Percentiles rank a stretch among this genome's conserved stretches.
Conservation (phyloP, 2,797 vertebrate species). For the Zalophus californianus region DNA sequence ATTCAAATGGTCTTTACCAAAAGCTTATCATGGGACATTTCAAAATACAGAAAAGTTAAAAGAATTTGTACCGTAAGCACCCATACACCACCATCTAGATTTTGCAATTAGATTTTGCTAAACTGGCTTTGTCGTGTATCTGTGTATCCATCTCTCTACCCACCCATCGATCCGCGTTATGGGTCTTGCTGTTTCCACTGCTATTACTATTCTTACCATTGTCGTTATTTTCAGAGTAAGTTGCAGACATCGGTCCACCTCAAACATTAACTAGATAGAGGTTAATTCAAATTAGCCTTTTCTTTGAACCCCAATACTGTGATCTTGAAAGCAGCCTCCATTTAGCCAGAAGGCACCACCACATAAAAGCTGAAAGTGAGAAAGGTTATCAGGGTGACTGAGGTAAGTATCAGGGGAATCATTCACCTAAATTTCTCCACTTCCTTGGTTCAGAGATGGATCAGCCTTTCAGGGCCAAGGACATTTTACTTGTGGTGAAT, state of each 20-base stretch:
- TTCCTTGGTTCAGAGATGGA: constrained; percentile 58
- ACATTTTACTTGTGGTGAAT: constrained; percentile 35
- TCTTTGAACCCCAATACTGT: neutral
- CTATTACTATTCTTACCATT: neutral
- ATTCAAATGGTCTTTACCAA: neutral
- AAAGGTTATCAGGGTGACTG: constrained; percentile 56
- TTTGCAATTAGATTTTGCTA: neutral
- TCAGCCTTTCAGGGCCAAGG: constrained; percentile 27
- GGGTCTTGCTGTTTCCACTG: neutral
- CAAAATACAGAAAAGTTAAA: neutral
- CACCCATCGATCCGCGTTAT: neutral
- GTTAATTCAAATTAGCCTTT: constrained; percentile 16
- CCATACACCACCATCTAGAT: neutral
- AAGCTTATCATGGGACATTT: neutral
- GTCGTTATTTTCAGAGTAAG: neutral
- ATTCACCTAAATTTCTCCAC: constrained; percentile 6
- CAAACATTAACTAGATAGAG: neutral
- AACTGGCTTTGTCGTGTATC: neutral
- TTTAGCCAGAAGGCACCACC: constrained; percentile 35
- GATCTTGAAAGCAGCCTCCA: constrained; percentile 2
- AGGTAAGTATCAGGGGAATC: constrained; percentile 43
- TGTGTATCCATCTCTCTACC: neutral
- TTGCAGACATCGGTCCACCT: neutral
- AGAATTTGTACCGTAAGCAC: neutral
- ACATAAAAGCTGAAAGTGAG: constrained; percentile 59